Evolutionary conservation across 2,113 vertebrate species (phyloP), one percentile per base, ranked within the genome.

Genomic region (Aplodontia rufa): DNA sequence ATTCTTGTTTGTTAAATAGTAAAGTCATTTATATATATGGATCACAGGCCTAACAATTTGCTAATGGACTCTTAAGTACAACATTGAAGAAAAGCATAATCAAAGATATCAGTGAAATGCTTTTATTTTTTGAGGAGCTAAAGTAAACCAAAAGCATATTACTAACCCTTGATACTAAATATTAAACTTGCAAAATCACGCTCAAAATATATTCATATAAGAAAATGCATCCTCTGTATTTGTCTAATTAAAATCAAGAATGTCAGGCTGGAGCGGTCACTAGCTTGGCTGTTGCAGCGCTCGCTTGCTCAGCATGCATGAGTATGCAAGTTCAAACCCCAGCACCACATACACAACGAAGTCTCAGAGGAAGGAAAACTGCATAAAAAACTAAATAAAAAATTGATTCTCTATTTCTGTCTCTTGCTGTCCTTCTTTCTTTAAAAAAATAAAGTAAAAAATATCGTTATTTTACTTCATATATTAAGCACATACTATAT

Each of bases 181-280:
- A 78, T 26, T 28, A 45, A 37, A 6, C 32, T 32, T 79, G 8
- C 62, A 32, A 30, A 30, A 71, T 8, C 17, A 60, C 13, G 76
- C 1, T 24, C 8, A 62, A 45, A 49, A 24, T 14, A 16, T 14
- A 0, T 42, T 74, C 81, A 53, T 17, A 72, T 2, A 24, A 40
- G 26, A 82, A 83, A 53, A 69, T 78, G 40, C 2, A 76, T 9
- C n/a, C 19, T 17, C 9, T 3, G 45, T 72, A 37, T 1, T 49
- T 84, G 60, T 20, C 78, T 92, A 96, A 87, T 87, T 90, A 92
- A 94, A 95, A 14, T 42, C 37, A 72, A 91, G 11, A 28, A 11
- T 72, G 42, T 47, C 5, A 90, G n/a, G n/a, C n/a, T n/a, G n/a
- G n/a, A n/a, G n/a, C n/a, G n/a, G n/a, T n/a, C n/a, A n/a, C n/a